These are phyloP conservation scores for Ostrea edulis DNA, from an alignment of 1,140 invertebrate genomes.

Conservation along the genomic window DNA sequence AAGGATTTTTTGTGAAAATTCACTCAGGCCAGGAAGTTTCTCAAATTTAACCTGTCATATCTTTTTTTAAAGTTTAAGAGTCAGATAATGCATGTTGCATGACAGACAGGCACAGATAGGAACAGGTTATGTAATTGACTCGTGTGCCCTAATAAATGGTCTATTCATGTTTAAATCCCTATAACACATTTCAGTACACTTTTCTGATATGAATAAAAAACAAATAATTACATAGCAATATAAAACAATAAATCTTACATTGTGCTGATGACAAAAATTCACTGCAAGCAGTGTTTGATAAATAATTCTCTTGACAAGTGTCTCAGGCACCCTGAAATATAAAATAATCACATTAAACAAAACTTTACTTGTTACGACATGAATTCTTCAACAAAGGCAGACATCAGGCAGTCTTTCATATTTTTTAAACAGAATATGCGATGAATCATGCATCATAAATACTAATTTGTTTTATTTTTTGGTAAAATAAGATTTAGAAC, in stretches of 20 bases:
- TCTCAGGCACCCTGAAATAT: constrained; percentile 88
- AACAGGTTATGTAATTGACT: too few relatives aligned
- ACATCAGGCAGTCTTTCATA: neutral
- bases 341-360: constrained; percentile 3
- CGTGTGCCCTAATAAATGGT: too few relatives aligned
- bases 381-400: neutral
- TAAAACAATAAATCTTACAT: constrained; percentile 79
- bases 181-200: too few relatives aligned
- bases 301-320: constrained; percentile 91
- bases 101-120: too few relatives aligned
- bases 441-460: neutral
- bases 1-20: too few relatives aligned
- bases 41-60: too few relatives aligned
- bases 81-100: too few relatives aligned
- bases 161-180: too few relatives aligned
- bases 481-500: neutral
- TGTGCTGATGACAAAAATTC: constrained; percentile 97
- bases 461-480: neutral
- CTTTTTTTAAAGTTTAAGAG: too few relatives aligned
- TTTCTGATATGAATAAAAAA: neutral
- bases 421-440: neutral
- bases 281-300: constrained; percentile 97
- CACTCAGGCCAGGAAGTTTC: too few relatives aligned
- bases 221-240: neutral
- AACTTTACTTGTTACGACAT: neutral